phyloP scores from a whole-genome alignment of 1,140 invertebrate genomes.

The Adoxophyes honmai region DNA sequence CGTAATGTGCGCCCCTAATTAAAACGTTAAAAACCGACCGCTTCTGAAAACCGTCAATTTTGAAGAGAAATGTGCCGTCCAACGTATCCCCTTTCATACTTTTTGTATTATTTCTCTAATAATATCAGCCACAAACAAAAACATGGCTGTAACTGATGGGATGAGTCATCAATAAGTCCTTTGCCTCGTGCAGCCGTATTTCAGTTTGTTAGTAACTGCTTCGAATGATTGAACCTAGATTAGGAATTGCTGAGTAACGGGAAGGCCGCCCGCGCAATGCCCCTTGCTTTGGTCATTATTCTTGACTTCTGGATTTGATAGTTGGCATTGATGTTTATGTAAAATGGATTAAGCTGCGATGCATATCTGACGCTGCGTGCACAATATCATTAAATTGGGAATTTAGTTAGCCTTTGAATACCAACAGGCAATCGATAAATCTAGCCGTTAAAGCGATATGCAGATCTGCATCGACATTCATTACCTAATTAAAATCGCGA shows the following conservation, averaged over 20 bases:
- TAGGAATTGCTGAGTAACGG: background rate
- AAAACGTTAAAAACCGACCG: conserved; percentile 75
- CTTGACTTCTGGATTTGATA: conserved; percentile 1
- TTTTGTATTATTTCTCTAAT: conserved; percentile 46
- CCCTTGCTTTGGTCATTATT: background rate
- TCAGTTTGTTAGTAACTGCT: background rate
- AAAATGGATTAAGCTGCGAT: conserved; percentile 6
- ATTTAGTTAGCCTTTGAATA: conserved; percentile 52
- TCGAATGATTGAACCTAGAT: background rate
- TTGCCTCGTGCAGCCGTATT: no score
- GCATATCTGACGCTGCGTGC: conserved; percentile 24
- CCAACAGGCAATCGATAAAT: conserved; percentile 67
- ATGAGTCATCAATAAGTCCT: background rate
- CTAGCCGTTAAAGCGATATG: conserved; percentile 72
- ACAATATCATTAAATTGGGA: conserved; percentile 47
- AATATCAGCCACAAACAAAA: background rate
- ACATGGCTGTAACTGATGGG: background rate
- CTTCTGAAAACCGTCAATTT: conserved; percentile 74
- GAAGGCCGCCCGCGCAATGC: background rate
- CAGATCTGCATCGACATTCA: conserved; percentile 76
- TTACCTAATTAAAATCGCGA: conserved; percentile 77
- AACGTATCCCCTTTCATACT: conserved; percentile 62
- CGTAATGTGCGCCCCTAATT: conserved; percentile 76
- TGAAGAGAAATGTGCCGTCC: conserved; percentile 73
- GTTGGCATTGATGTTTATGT: conserved; percentile 14